Base-by-base conservation (phyloP, 2,888 invertebrate species). In the Cosmorhoe ocellata region DNA sequence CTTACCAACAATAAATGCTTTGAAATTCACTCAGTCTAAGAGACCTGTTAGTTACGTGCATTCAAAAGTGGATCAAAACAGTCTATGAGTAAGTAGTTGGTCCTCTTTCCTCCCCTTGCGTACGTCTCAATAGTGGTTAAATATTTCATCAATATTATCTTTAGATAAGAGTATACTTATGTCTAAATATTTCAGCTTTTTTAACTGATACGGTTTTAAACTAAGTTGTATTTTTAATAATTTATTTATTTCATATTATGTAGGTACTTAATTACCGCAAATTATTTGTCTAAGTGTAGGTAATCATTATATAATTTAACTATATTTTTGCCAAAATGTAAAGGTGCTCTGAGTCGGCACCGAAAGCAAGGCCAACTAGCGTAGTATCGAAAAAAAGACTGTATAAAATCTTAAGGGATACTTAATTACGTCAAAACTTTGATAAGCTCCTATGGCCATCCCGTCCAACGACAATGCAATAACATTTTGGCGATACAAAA, bases 301-400 rank as follows among this genome's bases (percentile, higher is more conserved):
- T 42, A 40, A 46, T 32, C 9, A 18, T 33, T 37, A 13, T 32
- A 33, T 33, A 27, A 8, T 45, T 40, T 28, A 14, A 42, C 32
- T 42, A 26, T 38, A 6, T 13, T 40, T 44, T 31, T 9, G 52
- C 38, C 38, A 8, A 42, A 48, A 34, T 40, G 39, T 31, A 31
- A n/a, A 34, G 30, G 47, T 33, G 51, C 34, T 22, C 11, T 18
- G 18, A 18, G 36, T n/a, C 32, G 42, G 12, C 39, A 43, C 31
- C 10, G 22, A 37, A n/a, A 22, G 26, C 37, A 41, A 40, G 32
- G n/a, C 14, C 30, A 46, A 13, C 9, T 52, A 48, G 52, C 4
- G 24, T 51, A 52, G 49, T 33, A 49, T 36, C 36, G 50, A 56
- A 48, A 18, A 54, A 38, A 60, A 51, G 60, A 60, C 60, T 60